Evolutionary conservation across 2,888 invertebrate species (phyloP).

Genomic region (Chouioia cunea): DNA sequence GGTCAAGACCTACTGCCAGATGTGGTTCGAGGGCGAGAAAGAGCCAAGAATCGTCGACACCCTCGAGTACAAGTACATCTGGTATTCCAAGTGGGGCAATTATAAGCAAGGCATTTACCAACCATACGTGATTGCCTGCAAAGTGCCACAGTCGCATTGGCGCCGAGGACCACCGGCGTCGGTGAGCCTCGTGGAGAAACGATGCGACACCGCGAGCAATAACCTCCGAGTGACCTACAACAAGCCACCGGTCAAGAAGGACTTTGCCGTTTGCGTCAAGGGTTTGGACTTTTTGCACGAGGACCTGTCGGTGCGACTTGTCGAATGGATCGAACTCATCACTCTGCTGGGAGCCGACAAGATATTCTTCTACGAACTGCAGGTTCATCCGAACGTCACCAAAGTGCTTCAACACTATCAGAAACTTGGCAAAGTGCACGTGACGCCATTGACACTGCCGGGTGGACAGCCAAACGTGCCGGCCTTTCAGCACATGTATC

Average conservation of each 20-base stretch:
- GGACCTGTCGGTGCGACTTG: slow-evolving; percentile 87
- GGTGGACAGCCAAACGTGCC: slow-evolving; percentile 93
- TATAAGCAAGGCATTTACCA: slow-evolving; percentile 92
- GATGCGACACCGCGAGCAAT: slow-evolving; percentile 88
- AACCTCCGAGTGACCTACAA: slow-evolving; percentile 87
- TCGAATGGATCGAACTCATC: slow-evolving; percentile 95
- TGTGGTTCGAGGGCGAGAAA: slow-evolving; percentile 89
- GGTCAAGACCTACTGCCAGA: slow-evolving; percentile 85
- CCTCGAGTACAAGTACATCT: slow-evolving; percentile 92
- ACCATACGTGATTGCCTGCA: slow-evolving; percentile 91
- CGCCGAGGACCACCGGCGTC: slow-evolving; percentile 82
- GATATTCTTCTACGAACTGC: slow-evolving; percentile 88
- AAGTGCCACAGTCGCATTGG: slow-evolving; percentile 81
- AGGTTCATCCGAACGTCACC: slow-evolving; percentile 92
- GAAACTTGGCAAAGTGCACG: slow-evolving; percentile 77
- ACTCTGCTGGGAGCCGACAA: slow-evolving; percentile 90
- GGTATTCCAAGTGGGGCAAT: slow-evolving; percentile 96
- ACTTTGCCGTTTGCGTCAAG: slow-evolving; percentile 94
- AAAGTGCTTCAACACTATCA: slow-evolving; percentile 81
- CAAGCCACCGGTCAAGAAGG: slow-evolving; percentile 79
- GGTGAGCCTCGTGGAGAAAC: slow-evolving; percentile 86
- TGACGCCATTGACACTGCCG: slow-evolving; percentile 86
- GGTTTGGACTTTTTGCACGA: slow-evolving; percentile 93
- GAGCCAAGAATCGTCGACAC: slow-evolving; percentile 86
- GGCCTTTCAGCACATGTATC: slow-evolving; percentile 88